Evolutionary conservation across 2,113 vertebrate species (phyloP), one percentile per base, ranked within the genome.

Genomic region (Petromus typicus): DNA sequence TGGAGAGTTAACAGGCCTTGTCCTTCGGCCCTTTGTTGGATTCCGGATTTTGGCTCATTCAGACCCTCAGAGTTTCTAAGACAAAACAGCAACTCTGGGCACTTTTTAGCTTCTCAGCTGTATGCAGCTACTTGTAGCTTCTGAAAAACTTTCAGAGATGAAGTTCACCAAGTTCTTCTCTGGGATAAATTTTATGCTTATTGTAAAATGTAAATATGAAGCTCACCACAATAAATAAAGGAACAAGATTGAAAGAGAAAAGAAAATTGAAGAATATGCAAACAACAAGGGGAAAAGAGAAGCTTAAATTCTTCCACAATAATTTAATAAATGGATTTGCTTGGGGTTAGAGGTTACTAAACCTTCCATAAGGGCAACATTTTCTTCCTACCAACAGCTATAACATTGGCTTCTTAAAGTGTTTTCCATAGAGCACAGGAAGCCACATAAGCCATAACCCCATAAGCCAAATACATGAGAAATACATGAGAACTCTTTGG

Each of bases 401-500:
- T 30, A 94, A 37, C 78, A 80, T 90, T 95, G 96, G 90, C 96
- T 97, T 97, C 96, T 96, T 67, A 57, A 97, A 97, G 91, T 82
- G 73, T 96, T 98, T 98, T 97, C 94, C 89, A 95, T 63, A 67
- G 93, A 97, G 80, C 80, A 94, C 95, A 97, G 75, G 67, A 89
- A 98, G 93, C 95, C 97, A 81, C 48, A 64, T 75, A 96, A 97
- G 86, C 86, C 92, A 94, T 97, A 93, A 95, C 85, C 66, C 78
- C 37, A 48, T 84, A 97, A 97, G 95, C 96, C 96, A 94, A 98
- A 97, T 95, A 97, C 0, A n/a, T 96, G 97, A 98, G 20, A 94
- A 98, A 97, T 95, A 97, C 0, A n/a, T 96, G 97, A 98, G 20
- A 76, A 95, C 86, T 98, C 96, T 98, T 97, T 97, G 95, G 95